Conservation (phyloP, 2,113 vertebrate species). For the Dicrurus megarhynchus region DNA sequence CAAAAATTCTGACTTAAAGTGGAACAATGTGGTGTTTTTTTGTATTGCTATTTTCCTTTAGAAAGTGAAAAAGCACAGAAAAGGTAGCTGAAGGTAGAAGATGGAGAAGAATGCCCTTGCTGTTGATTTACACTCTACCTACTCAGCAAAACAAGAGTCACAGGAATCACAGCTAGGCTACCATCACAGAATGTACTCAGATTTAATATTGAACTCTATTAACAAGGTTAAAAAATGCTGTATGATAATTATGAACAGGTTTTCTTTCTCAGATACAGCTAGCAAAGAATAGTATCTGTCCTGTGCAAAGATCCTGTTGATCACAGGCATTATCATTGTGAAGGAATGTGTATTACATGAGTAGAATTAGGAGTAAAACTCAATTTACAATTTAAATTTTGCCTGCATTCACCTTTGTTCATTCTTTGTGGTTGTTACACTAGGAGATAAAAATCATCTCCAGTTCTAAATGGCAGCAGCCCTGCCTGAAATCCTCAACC, state of each 20-base stretch:
- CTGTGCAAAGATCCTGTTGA: neutral
- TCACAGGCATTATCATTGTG: fast-evolving
- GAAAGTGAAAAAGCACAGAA: neutral
- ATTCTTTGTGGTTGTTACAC: neutral
- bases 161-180: neutral
- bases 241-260: neutral
- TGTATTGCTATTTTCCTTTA: neutral
- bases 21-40: neutral
- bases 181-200: neutral
- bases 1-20: neutral
- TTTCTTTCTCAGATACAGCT: neutral
- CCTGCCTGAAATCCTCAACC: neutral
- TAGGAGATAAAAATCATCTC: neutral
- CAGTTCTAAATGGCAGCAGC: neutral
- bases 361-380: neutral
- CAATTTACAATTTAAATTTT: neutral
- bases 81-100: neutral
- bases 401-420: neutral
- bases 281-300: neutral
- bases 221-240: neutral
- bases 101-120: neutral
- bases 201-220: neutral
- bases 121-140: neutral
- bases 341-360: neutral
- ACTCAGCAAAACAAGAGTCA: neutral